Base-by-base conservation (phyloP, 2,113 vertebrate species). In the Chitala chitala region DNA sequence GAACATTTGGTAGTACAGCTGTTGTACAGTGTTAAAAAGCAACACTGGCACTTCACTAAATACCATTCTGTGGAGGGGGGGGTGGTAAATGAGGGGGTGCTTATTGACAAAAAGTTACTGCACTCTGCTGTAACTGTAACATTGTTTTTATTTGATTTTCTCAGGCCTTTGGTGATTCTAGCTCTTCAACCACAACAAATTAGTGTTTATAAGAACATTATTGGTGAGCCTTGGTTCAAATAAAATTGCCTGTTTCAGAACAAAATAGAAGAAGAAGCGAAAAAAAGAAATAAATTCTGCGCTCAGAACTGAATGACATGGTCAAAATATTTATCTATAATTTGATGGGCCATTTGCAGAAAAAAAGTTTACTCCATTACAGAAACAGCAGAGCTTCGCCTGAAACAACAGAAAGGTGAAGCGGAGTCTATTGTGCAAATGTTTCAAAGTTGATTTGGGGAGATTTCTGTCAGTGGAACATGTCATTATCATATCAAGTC, bases 1-100 rank as follows among this genome's bases (percentile, higher is more conserved):
- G 79, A 86, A 83, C 89, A 68, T 89, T 85, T 82, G 83, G 80
- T 86, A 78, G 82, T 84, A 81, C 89, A 90, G 91, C 91, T 91
- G 90, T 90, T 88, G 86, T 77, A 74, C 86, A 86, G 83, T 78
- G 61, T 87, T 90, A 90, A 87, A 91, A 87, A 76, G 84, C 84
- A 84, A 82, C 89, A 85, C 89, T 88, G 88, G 87, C 87, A 84
- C 86, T 74, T 82, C 77, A 75, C 85, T 88, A 88, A 90, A 90
- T 85, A 87, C 81, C 33, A 75, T 76, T 75, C 74, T 81, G 82
- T 85, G 64, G 4, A 17, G 24, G 63, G 3, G 44, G 24, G 4
- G 44, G 13, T 29, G 15, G 53, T 22, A 77, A n/a, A n/a, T 54
- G 77, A 78, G 74, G 78, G 78, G 82, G 5, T 55, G 80, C 78